Evolutionary conservation across 2,888 invertebrate genomes (phyloP), one percentile per base, ranked within the genome.

Genomic region (Xestia xanthographa): DNA sequence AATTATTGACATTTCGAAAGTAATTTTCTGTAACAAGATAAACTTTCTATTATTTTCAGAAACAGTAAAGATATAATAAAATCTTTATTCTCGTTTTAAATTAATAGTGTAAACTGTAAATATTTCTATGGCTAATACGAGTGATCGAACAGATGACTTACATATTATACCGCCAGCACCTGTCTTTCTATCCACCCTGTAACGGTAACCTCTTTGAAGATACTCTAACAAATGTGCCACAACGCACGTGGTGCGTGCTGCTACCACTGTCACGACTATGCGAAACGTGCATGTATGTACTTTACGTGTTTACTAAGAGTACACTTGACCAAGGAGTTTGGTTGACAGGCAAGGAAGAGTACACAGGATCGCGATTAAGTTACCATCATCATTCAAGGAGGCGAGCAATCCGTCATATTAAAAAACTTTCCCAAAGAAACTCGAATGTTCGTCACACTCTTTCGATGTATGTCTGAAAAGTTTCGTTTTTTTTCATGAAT

Each of bases 241-340:
- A 26, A 60, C 85, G 70, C 82, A 82, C 82, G 85, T 82, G 82
- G 85, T 53, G 38, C 70, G 48, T 65, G 72, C 43, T n/a, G 70
- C 11, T n/a, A 6, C 58, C 29, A 74, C 5, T 20, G 85, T 83
- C 85, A 83, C 83, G 83, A 83, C 85, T 83, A 73, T 70, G 85
- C 82, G 38, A 0, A 41, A 53, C 82, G 82, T 82, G 82, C 38
- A n/a, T 72, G 65, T 68, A 80, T 82, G 26, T 75, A 62, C 43
- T 53, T 84, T 26, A 50, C 9, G 26, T 80, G 53, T 71, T 74
- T 75, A 80, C 82, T 60, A 66, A 11, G 45, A 17, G 79, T 79
- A 79, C 66, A 34, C 62, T 67, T 11, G 6, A 41, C 22, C 0
- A 34, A 63, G 8, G 0, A 82, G 22, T 26, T 76, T 67, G 22